Percentiles rank a stretch among this genome's conserved stretches.
phyloP scores from a whole-genome alignment of 2,113 vertebrate genomes.

The Gnathochromis pfefferi region DNA sequence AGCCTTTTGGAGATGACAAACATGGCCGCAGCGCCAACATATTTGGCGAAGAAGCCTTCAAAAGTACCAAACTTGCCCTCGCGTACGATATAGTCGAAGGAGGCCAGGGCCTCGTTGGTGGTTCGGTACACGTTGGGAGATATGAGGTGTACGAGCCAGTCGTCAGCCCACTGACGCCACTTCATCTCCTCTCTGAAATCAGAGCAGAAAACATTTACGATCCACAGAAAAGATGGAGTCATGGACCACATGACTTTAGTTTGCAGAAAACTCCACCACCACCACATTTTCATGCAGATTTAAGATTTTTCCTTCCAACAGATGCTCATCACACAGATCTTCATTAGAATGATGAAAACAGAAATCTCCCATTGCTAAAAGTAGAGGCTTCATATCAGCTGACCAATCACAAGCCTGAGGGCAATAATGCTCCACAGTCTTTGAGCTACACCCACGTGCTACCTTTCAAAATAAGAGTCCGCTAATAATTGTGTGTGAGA shows the following conservation, averaged over 20 bases:
- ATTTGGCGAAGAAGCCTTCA: constrained; percentile 91
- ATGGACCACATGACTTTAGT: no score
- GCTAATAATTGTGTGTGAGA: accelerated
- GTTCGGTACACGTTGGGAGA: constrained; percentile 96
- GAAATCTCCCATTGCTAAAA: neutral
- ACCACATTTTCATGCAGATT: neutral
- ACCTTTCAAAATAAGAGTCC: neutral
- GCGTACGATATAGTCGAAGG: constrained; percentile 94
- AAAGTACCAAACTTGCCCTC: constrained; percentile 87
- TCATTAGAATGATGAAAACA: neutral
- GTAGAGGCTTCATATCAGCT: neutral
- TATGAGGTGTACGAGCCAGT: constrained; percentile 95
- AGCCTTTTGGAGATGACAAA: constrained; percentile 88
- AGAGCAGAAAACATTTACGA: neutral
- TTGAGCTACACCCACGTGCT: accelerated
- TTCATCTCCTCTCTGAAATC: constrained; percentile 89
- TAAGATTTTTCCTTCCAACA: neutral
- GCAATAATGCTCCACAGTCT: accelerated
- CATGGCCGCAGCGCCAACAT: constrained; percentile 89
- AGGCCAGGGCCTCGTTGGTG: constrained; percentile 81
- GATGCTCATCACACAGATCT: neutral
- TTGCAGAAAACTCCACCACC: neutral
- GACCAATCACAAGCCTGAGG: neutral
- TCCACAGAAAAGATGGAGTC: neutral
- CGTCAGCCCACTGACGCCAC: constrained; percentile 92